Evolutionary conservation across 2,797 vertebrate species (phyloP).

Genomic region (Girardinus metallicus): DNA sequence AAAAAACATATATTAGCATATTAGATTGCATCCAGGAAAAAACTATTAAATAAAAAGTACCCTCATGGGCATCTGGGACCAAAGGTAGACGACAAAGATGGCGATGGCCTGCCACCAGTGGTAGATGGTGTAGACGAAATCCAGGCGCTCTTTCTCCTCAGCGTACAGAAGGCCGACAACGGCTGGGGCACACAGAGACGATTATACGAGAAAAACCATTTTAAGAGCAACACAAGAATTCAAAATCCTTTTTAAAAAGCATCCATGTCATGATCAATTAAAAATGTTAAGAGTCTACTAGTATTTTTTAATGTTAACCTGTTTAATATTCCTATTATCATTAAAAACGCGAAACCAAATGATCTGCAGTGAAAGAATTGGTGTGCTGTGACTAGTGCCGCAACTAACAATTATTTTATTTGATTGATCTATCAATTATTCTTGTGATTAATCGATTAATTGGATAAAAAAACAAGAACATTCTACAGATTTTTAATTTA

Average conservation of each 20-base stretch:
- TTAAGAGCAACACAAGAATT: not conserved
- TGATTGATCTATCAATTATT: no score
- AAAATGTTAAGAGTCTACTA: not conserved
- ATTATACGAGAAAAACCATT: not conserved
- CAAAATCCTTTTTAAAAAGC: not conserved
- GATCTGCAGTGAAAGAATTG: not conserved
- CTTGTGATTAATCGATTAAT: no score
- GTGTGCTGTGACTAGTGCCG: not conserved
- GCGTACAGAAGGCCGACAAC: conserved; percentile 90
- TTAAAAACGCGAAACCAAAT: not conserved
- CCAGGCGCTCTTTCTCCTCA: conserved; percentile 94
- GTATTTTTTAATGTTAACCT: not conserved
- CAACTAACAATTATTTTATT: no score
- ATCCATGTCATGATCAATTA: not conserved
- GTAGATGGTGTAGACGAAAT: conserved; percentile 96
- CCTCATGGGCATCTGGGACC: conserved; percentile 90
- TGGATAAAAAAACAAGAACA: no score
- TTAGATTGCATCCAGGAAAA: not conserved
- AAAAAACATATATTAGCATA: not conserved
- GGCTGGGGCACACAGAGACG: conserved; percentile 67
- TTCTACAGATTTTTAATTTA: no score
- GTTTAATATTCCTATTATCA: not conserved
- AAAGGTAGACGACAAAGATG: conserved; percentile 92
- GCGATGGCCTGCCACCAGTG: conserved; percentile 97
- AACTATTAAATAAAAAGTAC: conserved; percentile 63